These are phyloP conservation scores for Chionis minor DNA, from an alignment of 2,113 vertebrate species.

Conservation along the genomic window DNA sequence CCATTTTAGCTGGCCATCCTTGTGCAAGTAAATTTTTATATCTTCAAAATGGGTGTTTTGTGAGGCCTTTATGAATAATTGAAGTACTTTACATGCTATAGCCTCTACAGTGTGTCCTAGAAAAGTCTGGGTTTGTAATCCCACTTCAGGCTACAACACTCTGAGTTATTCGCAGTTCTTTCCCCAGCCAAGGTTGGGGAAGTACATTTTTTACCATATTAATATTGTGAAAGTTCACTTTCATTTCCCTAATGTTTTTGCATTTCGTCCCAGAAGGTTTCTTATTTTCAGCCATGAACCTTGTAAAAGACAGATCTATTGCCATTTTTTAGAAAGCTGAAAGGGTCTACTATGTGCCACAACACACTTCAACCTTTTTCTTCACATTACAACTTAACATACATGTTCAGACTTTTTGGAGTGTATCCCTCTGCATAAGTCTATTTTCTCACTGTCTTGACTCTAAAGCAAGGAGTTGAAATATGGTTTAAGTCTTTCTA, in stretches of 20 bases:
- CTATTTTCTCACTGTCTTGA: not conserved
- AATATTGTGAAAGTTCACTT: not conserved
- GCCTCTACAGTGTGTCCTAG: not conserved
- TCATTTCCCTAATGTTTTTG: not conserved
- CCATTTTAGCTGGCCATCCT: not conserved
- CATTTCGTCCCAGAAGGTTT: not conserved
- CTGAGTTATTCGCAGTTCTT: not conserved
- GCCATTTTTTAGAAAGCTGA: not conserved
- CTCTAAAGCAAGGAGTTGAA: not conserved
- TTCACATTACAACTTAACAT: not conserved
- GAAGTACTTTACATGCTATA: not conserved
- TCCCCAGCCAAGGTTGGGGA: not conserved
- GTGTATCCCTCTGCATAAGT: not conserved
- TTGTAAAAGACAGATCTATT: not conserved
- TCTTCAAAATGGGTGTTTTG: not conserved
- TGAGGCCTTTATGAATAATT: not conserved
- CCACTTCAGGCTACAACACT: not conserved
- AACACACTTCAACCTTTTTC: not conserved
- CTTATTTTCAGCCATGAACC: not conserved
- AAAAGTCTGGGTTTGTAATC: not conserved
- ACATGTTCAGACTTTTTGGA: not conserved
- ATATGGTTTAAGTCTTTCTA: not conserved
- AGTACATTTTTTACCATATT: not conserved
- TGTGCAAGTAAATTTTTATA: not conserved
- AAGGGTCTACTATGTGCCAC: not conserved